Percentiles rank a stretch among this genome's conserved stretches.
phyloP scores from a whole-genome alignment of 2,888 invertebrate species.

The Nymphalis urticae region DNA sequence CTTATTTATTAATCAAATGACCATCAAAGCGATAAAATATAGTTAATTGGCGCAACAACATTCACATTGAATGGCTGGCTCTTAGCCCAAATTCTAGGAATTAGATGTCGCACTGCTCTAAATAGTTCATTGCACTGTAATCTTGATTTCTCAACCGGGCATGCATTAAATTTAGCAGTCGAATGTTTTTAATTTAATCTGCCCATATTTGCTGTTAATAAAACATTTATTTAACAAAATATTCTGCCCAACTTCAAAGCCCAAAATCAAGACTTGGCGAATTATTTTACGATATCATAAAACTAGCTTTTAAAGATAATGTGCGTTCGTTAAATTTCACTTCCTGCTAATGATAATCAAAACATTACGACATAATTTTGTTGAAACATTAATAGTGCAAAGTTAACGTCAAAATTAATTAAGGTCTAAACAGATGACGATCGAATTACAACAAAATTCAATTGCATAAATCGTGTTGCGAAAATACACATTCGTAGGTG shows the following conservation, averaged over 20 bases:
- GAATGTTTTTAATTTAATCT: background rate
- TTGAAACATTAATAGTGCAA: conserved; percentile 7
- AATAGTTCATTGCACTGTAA: conserved; percentile 49
- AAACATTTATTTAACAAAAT: too few relatives aligned
- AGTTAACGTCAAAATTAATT: conserved; percentile 18
- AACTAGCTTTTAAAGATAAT: too few relatives aligned
- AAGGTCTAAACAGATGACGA: conserved; percentile 17
- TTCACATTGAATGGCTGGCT: conserved; percentile 40
- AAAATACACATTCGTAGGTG: conserved; percentile 18
- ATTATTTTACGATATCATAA: too few relatives aligned
- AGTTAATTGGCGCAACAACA: conserved; percentile 38
- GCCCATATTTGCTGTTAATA: background rate
- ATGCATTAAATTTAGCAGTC: conserved; percentile 4
- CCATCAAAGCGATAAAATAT: conserved; percentile 35
- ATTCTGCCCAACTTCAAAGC: too few relatives aligned
- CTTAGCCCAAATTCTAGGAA: conserved; percentile 44
- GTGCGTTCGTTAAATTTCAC: background rate
- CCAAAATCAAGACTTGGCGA: too few relatives aligned
- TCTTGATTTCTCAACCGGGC: conserved; percentile 22
- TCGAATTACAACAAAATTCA: conserved; percentile 23
- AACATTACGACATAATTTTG: conserved; percentile 12
- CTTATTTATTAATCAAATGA: conserved; percentile 22
- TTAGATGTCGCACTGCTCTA: conserved; percentile 46
- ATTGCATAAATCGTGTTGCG: conserved; percentile 26
- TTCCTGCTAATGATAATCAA: conserved; percentile 2